Evolutionary conservation across 2,113 vertebrate species (phyloP).

Genomic region (Notothenia rossii): DNA sequence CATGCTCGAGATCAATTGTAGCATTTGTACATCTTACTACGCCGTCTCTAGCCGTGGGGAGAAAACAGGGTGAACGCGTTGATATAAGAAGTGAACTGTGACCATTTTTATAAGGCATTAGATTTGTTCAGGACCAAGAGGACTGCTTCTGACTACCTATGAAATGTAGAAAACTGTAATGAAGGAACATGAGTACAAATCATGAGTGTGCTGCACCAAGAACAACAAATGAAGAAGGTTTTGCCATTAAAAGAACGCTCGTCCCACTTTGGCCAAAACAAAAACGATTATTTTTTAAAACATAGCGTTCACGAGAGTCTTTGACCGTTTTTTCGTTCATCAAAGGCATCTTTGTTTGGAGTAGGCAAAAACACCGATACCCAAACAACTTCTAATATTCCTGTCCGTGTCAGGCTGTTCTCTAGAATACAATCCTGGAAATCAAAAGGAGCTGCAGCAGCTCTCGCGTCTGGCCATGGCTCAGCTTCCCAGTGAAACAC

Average conservation of each 20-base stretch:
- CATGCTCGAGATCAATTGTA: slow-evolving; percentile 45
- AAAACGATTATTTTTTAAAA: slow-evolving; percentile 47
- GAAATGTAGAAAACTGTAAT: slow-evolving; percentile 75
- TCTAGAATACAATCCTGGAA: slow-evolving; percentile 32
- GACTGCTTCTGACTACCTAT: slow-evolving; percentile 52
- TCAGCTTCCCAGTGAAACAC: slow-evolving; percentile 54
- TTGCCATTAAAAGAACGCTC: slow-evolving; percentile 61
- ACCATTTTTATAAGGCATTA: slow-evolving; percentile 81
- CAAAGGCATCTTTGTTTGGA: slow-evolving; percentile 85
- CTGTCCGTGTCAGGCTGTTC: slow-evolving; percentile 62
- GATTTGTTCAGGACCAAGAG: slow-evolving; percentile 64
- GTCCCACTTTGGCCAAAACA: slow-evolving; percentile 77
- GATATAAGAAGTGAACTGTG: slow-evolving; percentile 62
- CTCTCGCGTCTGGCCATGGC: slow-evolving; percentile 57
- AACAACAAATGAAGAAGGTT: slow-evolving; percentile 62
- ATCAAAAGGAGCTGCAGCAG: slow-evolving; percentile 44
- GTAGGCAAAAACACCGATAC: slow-evolving; percentile 61
- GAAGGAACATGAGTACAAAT: slow-evolving; percentile 70
- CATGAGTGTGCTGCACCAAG: slow-evolving; percentile 68
- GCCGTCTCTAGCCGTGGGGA: slow-evolving; percentile 56
- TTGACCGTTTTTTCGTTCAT: slow-evolving; percentile 75
- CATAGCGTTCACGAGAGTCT: slow-evolving; percentile 69
- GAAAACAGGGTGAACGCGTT: slow-evolving; percentile 59
- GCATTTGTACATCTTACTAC: slow-evolving; percentile 27
- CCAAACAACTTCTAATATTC: slow-evolving; percentile 31